These are phyloP conservation scores for Endomychus coccineus DNA, from an alignment of 2,888 invertebrate genomes.

Conservation along the genomic window DNA sequence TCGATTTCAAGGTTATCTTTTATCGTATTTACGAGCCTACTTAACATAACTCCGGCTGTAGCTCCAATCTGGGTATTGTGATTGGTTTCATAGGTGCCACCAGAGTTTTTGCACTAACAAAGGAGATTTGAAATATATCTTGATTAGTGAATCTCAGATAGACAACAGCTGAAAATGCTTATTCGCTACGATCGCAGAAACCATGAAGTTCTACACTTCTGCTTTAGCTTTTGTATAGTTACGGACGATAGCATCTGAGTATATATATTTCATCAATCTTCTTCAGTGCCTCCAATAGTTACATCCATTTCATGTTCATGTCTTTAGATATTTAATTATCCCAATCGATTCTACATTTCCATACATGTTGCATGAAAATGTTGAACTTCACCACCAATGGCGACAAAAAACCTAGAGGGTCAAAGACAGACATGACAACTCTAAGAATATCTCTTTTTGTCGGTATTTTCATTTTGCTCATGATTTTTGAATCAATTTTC, in stretches of 20 bases:
- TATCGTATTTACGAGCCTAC: neutral
- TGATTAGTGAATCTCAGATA: neutral
- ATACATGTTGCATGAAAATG: slow-evolving; percentile 4
- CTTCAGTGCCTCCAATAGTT: neutral
- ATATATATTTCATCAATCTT: no score
- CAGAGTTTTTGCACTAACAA: slow-evolving; percentile 1
- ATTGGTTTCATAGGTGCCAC: neutral
- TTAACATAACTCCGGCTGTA: slow-evolving; percentile 1
- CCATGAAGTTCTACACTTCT: slow-evolving; percentile 2
- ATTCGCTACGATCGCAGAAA: slow-evolving; percentile 2
- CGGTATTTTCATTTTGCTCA: no score
- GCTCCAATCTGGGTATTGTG: slow-evolving; percentile 1
- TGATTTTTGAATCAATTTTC: no score
- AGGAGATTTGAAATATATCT: neutral
- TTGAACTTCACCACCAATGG: slow-evolving; percentile 1
- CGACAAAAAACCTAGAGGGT: no score
- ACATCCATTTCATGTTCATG: slow-evolving; percentile 1
- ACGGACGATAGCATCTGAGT: no score
- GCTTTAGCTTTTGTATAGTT: no score
- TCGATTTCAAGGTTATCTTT: slow-evolving; percentile 2
- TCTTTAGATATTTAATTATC: slow-evolving; percentile 2
- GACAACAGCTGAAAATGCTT: slow-evolving; percentile 3
- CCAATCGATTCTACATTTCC: slow-evolving; percentile 2
- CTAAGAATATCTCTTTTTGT: no score
- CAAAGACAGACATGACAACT: no score